Percentiles rank a stretch among this genome's conserved stretches.
These are phyloP conservation scores for Parotia lawesii DNA, from an alignment of 2,113 vertebrate species.

Conservation along the genomic window DNA sequence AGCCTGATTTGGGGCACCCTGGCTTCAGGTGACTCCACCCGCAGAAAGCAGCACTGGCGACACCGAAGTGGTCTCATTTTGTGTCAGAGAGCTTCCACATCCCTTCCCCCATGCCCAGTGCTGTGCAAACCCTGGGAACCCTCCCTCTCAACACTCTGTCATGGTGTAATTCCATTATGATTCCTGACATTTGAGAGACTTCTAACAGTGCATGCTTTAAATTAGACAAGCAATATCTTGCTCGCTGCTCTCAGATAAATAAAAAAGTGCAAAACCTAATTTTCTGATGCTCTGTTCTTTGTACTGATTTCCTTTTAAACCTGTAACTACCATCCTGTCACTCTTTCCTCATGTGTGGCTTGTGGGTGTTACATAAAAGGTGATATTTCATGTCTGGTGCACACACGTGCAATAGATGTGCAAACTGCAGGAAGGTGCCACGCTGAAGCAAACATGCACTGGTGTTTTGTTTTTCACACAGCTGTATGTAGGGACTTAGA, in stretches of 20 bases:
- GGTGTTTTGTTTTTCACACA: background rate
- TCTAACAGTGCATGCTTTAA: background rate
- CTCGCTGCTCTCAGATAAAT: background rate
- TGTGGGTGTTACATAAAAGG: background rate
- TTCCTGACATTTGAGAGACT: slow-evolving; percentile 20
- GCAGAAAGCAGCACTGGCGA: background rate
- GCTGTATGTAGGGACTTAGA: background rate
- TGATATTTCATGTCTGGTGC: background rate
- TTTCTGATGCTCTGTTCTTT: background rate
- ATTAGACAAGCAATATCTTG: background rate
- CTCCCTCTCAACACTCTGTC: background rate
- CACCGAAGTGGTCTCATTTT: background rate
- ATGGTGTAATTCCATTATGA: background rate
- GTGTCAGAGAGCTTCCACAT: background rate
- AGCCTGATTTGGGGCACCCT: background rate
- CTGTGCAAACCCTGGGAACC: background rate
- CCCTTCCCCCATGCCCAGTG: background rate
- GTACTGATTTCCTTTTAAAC: background rate
- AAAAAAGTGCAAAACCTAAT: background rate
- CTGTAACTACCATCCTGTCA: background rate
- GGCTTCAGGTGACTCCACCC: background rate
- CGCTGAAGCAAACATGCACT: background rate
- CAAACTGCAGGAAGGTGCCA: background rate
- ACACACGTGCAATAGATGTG: background rate
- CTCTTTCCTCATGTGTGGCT: background rate